Conservation (phyloP, 1,140 invertebrate genomes). For the Drosophila orosa region DNA sequence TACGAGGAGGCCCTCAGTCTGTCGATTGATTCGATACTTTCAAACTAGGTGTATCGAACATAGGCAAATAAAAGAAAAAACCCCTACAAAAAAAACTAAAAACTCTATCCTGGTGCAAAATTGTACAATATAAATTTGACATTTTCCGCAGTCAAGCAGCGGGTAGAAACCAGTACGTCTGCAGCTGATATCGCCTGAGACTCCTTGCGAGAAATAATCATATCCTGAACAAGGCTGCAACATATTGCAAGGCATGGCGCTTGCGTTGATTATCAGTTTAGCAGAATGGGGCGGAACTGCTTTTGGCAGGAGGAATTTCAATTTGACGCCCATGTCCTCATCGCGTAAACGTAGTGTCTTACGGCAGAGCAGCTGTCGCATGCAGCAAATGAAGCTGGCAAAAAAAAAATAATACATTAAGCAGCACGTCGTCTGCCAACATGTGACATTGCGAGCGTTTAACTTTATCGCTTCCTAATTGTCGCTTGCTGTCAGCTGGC, state of each 20-base stretch:
- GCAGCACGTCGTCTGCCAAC: conserved; percentile 24
- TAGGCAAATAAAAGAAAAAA: not conserved
- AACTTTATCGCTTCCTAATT: conserved; percentile 78
- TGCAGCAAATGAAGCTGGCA: conserved; percentile 33
- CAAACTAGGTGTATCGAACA: conserved; percentile 10
- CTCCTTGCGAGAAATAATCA: conserved; percentile 61
- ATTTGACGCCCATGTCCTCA: conserved; percentile 64
- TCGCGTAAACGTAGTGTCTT: conserved; percentile 20
- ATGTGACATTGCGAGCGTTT: conserved; percentile 59
- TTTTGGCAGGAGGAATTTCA: conserved; percentile 54
- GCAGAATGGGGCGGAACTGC: conserved; percentile 2
- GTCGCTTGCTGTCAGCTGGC: conserved; percentile 21
- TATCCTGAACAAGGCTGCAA: conserved; percentile 71
- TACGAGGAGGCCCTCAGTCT: conserved; percentile 26
- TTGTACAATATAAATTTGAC: conserved; percentile 47
- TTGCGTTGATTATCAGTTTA: conserved; percentile 58
- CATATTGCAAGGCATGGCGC: conserved; percentile 61
- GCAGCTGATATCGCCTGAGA: conserved; percentile 29
- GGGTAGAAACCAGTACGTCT: conserved; percentile 41
- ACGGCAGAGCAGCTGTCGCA: conserved; percentile 66
- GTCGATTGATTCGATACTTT: conserved; percentile 31
- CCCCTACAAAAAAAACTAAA: conserved; percentile 7
- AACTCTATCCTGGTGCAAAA: not conserved
- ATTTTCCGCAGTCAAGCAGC: conserved; percentile 48
- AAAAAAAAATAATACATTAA: conserved; percentile 20